phyloP scores from a whole-genome alignment of 1,140 invertebrate species.

The Calephelis nemesis region DNA sequence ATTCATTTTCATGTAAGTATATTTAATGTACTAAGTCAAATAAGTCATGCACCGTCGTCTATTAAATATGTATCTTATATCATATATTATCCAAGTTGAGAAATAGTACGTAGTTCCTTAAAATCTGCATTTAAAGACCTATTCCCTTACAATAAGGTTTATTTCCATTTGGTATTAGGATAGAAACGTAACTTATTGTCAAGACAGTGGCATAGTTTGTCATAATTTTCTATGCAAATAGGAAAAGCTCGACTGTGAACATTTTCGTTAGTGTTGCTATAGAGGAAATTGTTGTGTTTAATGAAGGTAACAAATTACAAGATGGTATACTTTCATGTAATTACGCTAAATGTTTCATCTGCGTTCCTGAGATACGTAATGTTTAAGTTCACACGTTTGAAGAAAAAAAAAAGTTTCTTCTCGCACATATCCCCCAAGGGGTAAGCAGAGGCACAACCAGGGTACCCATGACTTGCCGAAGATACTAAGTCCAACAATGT shows the following conservation, averaged over 20 bases:
- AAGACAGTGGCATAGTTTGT: conserved; percentile 13
- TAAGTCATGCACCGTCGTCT: conserved; percentile 1
- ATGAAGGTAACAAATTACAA: neutral
- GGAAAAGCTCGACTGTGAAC: conserved; percentile 9
- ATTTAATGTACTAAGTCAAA: conserved; percentile 9
- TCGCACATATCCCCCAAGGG: too few relatives aligned
- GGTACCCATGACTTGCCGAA: too few relatives aligned
- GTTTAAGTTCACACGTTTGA: too few relatives aligned
- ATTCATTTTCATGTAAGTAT: neutral
- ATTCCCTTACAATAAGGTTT: neutral
- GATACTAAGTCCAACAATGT: too few relatives aligned
- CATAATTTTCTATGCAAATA: conserved; percentile 17
- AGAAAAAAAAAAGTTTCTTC: too few relatives aligned
- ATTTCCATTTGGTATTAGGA: neutral
- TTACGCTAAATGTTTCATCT: too few relatives aligned
- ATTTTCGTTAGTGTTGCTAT: conserved; percentile 7
- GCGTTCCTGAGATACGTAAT: too few relatives aligned
- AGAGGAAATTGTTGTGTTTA: conserved; percentile 5
- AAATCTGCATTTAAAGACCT: neutral
- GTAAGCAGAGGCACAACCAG: too few relatives aligned
- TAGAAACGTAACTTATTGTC: conserved; percentile 16
- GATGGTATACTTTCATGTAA: neutral
- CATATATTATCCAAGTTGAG: conserved; percentile 13
- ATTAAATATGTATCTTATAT: conserved; percentile 13
- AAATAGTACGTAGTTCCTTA: conserved; percentile 2